A percentile compares a stretch with the other conserved stretches of the same genome.
Conservation (phyloP, 2,888 invertebrate species). For the Lasioglossum figueresi region DNA sequence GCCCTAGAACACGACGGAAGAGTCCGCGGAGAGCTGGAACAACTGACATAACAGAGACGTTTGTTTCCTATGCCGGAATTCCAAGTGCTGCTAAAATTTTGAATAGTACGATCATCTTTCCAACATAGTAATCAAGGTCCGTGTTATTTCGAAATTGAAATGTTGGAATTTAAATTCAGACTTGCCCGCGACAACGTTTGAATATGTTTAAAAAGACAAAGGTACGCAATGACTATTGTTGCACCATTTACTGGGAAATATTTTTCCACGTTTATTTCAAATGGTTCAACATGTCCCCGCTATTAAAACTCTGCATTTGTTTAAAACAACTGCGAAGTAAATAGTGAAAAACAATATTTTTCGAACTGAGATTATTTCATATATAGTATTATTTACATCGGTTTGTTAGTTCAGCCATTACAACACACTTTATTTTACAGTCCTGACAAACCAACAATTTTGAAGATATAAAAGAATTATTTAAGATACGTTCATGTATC, state of each 20-base stretch:
- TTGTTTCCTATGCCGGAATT: not conserved
- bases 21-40: not conserved
- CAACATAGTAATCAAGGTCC: not conserved
- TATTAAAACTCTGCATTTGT: too few species aligned
- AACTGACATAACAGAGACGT: not conserved
- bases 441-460: too few species aligned
- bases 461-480: too few species aligned
- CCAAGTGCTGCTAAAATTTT: not conserved
- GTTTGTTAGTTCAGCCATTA: not conserved
- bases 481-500: too few species aligned
- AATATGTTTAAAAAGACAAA: not conserved
- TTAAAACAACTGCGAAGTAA: not conserved
- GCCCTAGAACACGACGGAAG: not conserved
- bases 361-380: not conserved
- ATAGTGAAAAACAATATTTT: not conserved
- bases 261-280: not conserved
- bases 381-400: not conserved
- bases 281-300: too few species aligned
- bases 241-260: not conserved
- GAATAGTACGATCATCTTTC: not conserved
- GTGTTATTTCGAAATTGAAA: not conserved
- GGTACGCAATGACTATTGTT: not conserved
- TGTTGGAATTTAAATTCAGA: not conserved
- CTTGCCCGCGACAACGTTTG: not conserved
- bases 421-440: not conserved